Base-by-base conservation (phyloP, 1,140 invertebrate genomes). In the Drosophila paulistorum region DNA sequence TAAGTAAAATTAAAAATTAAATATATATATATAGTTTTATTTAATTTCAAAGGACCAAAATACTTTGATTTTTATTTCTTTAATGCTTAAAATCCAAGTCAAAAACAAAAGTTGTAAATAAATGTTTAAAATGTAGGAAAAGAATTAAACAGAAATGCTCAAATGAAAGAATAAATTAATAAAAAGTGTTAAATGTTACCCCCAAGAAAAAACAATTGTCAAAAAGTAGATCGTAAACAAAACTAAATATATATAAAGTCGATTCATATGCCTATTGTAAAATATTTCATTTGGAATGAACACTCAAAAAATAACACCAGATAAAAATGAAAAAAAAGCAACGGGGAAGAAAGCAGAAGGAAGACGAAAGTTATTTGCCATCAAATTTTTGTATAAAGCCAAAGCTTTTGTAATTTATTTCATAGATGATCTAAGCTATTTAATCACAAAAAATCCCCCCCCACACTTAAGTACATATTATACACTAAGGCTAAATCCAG, bases 391-490 rank as follows among this genome's bases (percentile, higher is more conserved):
- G 84, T 87, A 89, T 77, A 89, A 89, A 89, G 71, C 68, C 81
- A 70, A 72, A 73, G 84, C 84, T 89, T 89, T 89, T 89, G 84
- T 89, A 89, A 89, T 89, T 89, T 90, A 89, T 89, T 89, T 89
- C 84, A 73, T 89, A 89, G 74, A 71, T 64, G 35, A 89, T 75
- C 67, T 80, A 74, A 81, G 68, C 76, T 65, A 63, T 54, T 65
- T 58, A 79, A 55, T 10, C 42, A 60, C 60, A 39, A 39, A 23
- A 39, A 59, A 20, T 17, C 48, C 20, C n/a, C 57, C n/a, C 57
- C 55, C 14, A 17, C 14, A 17, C 14, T 30, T 7, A 65, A 37
- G 14, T 65, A 39, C 1, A 20, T n/a, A 76, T 75, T 64, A 30
- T 55, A 51, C 41, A 75, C 41, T 77, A 77, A 61, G 39, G 41